Base-by-base conservation (phyloP, 2,113 vertebrate species). In the Thymallus thymallus region DNA sequence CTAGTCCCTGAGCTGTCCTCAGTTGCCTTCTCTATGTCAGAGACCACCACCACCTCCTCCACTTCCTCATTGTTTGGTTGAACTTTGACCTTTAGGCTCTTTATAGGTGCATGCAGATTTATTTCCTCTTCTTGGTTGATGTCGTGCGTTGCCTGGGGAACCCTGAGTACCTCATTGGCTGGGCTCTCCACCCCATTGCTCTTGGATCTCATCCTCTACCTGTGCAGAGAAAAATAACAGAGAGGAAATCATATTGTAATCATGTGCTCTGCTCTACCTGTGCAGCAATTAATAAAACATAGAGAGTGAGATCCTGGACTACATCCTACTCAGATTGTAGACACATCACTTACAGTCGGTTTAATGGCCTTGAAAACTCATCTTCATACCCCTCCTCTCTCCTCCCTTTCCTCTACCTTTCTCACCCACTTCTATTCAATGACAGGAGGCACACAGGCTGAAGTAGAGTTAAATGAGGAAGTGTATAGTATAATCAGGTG, bases 161-260 rank as follows among this genome's bases (percentile, higher is more conserved):
- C 93, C 72, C 93, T 94, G 20, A 95, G 88, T 61, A 90, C 93
- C 77, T 91, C 93, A 0, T 94, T 93, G 78, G 92, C 88, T 12
- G 94, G 91, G 85, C 81, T 93, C 80, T 96, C 95, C 75, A 92
- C 91, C 29, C 91, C 91, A 79, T 93, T 95, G 90, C 94, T 95
- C 93, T 95, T 95, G 81, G 98, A 98, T 88, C 97, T 95, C 98
- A 99, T 99, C 80, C 88, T 94, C 90, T 79, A 87, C 91, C 95
- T 97, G 88, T 45, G 89, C 10, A 78, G 75, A 84, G 74, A 69
- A 78, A 58, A 82, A 77, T 5, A 14, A 20, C 56, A 60, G 6
- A 58, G 20, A 51, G 5, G 5, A 60, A 60, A 60, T 60, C n/a
- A 60, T 23, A n/a, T 14, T 51, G 18, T 51, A 51, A 51, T 51